Conservation (phyloP, 2,113 vertebrate species). For the Camelus dromedarius region DNA sequence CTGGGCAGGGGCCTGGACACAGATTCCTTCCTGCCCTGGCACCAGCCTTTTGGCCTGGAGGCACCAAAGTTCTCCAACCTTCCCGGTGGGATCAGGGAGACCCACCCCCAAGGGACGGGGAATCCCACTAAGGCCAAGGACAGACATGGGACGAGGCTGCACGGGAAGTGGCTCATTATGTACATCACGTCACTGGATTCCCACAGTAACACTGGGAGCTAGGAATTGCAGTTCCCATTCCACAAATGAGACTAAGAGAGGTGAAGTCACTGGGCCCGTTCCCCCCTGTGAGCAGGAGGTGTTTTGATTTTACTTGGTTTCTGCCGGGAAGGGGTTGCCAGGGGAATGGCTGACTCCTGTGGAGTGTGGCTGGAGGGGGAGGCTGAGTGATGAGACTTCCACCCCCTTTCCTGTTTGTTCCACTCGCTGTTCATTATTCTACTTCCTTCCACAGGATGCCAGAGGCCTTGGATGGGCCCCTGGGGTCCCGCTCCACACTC, state of each 20-base stretch:
- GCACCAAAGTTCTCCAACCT: rapidly evolving
- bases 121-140: rapidly evolving
- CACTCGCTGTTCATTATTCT: background rate
- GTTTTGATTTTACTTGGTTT: background rate
- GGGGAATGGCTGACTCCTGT: background rate
- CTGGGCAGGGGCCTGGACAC: background rate
- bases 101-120: background rate
- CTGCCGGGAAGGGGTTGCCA: rapidly evolving
- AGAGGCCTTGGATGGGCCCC: background rate
- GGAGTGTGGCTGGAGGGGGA: background rate
- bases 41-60: background rate
- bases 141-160: background rate
- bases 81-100: background rate
- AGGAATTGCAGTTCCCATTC: rapidly evolving
- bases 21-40: background rate
- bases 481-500: background rate
- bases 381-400: background rate
- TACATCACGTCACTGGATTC: rapidly evolving
- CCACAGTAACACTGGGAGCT: background rate
- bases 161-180: rapidly evolving
- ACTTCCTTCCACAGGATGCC: conserved; percentile 69
- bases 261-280: background rate
- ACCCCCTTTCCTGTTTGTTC: conserved; percentile 68
- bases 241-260: background rate
- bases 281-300: background rate